Evolutionary conservation across 2,888 invertebrate genomes (phyloP).

Genomic region (Drosophila ustulata): DNA sequence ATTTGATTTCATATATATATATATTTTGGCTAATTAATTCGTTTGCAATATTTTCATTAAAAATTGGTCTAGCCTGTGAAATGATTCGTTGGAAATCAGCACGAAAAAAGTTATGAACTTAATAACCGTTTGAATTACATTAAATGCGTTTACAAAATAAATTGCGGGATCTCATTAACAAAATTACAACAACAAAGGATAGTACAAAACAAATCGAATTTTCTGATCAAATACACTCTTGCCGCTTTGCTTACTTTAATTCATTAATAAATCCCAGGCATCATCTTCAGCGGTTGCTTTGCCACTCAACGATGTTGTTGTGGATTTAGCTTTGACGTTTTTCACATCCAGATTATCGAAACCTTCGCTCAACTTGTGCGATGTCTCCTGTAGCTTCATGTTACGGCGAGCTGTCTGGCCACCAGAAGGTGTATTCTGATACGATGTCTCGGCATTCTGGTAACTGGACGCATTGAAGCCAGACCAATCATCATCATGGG

Average conservation of each 20-base stretch:
- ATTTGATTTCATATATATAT: slow-evolving; percentile 39
- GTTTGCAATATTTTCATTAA: slow-evolving; percentile 65
- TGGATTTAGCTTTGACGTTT: slow-evolving; percentile 76
- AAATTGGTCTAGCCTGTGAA: slow-evolving; percentile 76
- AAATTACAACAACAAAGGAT: slow-evolving; percentile 51
- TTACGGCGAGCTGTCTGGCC: slow-evolving; percentile 68
- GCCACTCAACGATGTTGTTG: slow-evolving; percentile 33
- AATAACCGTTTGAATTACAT: slow-evolving; percentile 62
- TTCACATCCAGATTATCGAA: slow-evolving; percentile 84
- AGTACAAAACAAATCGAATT: slow-evolving; percentile 53
- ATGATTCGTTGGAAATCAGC: slow-evolving; percentile 48
- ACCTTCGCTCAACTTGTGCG: slow-evolving; percentile 80
- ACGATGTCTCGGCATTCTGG: slow-evolving; percentile 80
- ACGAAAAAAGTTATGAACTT: slow-evolving; percentile 33
- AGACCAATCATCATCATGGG: slow-evolving; percentile 83
- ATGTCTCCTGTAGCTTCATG: slow-evolving; percentile 77
- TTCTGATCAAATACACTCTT: slow-evolving; percentile 28
- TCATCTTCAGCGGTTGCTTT: slow-evolving; percentile 87
- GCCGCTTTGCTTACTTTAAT: slow-evolving; percentile 80
- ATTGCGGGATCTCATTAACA: slow-evolving; percentile 43
- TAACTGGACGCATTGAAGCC: slow-evolving; percentile 82
- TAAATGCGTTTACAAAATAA: slow-evolving; percentile 74
- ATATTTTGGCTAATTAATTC: slow-evolving; percentile 70
- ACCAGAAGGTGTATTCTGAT: slow-evolving; percentile 78
- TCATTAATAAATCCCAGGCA: slow-evolving; percentile 87